Evolutionary conservation across 2,888 invertebrate species (phyloP).

Genomic region (Steinernema hermaphroditum): DNA sequence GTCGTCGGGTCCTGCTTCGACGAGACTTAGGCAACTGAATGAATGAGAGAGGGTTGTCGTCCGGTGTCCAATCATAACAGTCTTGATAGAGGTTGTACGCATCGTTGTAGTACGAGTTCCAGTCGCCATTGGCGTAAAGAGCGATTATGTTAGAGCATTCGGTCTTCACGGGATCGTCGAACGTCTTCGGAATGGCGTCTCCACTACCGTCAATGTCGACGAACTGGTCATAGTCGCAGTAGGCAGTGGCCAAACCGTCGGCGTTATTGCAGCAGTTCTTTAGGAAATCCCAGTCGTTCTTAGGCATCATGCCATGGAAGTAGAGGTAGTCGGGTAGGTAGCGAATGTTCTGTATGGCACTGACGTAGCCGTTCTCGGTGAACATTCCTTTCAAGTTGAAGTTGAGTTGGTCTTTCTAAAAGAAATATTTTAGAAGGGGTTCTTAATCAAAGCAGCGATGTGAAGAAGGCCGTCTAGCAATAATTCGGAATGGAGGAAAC

Average conservation of each 20-base stretch:
- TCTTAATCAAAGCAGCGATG: too few relatives aligned
- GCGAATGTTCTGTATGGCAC: constrained; percentile 44
- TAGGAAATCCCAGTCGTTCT: constrained; percentile 30
- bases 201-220: background rate
- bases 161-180: background rate
- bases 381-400: constrained; percentile 56
- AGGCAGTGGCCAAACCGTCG: background rate
- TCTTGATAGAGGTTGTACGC: constrained; percentile 61
- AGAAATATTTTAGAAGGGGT: too few relatives aligned
- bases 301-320: constrained; percentile 47
- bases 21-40: too few relatives aligned
- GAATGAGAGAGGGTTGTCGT: too few relatives aligned
- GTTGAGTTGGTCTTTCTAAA: background rate
- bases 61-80: too few relatives aligned
- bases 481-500: too few relatives aligned
- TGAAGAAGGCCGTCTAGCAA: too few relatives aligned
- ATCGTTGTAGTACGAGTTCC: too few relatives aligned
- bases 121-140: too few relatives aligned
- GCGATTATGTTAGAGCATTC: constrained; percentile 2
- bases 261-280: background rate
- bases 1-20: too few relatives aligned
- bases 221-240: constrained; percentile 26
- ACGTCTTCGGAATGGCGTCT: background rate
- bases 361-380: constrained; percentile 58
- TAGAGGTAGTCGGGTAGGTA: constrained; percentile 54